Evolutionary conservation across 2,797 vertebrate genomes (phyloP).

Genomic region (Tragelaphus oryx): DNA sequence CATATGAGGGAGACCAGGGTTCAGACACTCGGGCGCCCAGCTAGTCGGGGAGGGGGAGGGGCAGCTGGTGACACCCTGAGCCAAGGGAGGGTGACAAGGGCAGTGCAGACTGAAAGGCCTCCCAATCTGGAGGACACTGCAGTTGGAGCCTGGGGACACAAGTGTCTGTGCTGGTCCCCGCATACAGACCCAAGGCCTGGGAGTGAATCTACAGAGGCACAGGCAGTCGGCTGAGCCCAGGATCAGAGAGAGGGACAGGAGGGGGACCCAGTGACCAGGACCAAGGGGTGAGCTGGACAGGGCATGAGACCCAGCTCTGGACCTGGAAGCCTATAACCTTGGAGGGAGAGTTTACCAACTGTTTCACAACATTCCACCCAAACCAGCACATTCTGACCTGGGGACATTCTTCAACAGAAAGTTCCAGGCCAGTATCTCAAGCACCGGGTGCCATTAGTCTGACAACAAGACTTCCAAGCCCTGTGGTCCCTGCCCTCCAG

Average conservation of each 20-base stretch:
- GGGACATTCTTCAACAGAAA: background rate
- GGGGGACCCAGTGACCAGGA: background rate
- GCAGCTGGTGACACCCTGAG: background rate
- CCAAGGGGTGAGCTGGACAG: background rate
- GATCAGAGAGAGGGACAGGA: background rate
- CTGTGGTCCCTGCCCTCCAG: background rate
- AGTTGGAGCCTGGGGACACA: background rate
- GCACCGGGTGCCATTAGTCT: background rate
- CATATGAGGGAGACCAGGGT: background rate
- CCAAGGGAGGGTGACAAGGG: background rate
- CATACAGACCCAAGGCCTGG: background rate
- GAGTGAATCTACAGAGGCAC: background rate
- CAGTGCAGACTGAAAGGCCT: background rate
- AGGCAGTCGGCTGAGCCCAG: background rate
- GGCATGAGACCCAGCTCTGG: background rate
- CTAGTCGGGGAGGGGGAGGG: fast-evolving
- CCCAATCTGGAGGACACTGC: background rate
- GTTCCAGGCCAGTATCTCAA: background rate
- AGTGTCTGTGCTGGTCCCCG: background rate
- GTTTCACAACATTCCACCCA: background rate
- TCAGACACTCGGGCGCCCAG: background rate
- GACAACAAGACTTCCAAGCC: background rate
- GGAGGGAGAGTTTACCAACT: background rate
- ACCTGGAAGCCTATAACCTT: background rate
- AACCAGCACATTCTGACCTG: background rate